A percentile compares a stretch with the other conserved stretches of the same genome.
Conservation (phyloP, 2,888 invertebrate genomes). For the Caenorhabditis sp. region DNA sequence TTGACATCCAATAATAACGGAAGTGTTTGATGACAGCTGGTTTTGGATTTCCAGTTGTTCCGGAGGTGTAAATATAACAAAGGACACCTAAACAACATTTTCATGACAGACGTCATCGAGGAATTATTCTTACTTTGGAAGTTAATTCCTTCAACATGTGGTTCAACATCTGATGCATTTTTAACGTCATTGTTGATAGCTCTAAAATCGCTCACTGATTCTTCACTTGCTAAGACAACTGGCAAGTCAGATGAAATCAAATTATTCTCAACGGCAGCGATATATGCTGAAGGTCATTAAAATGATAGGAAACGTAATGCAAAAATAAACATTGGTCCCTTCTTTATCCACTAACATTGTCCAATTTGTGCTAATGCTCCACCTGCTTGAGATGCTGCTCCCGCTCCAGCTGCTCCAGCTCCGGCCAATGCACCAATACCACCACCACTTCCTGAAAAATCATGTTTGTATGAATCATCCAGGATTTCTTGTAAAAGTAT, state of each 20-base stretch:
- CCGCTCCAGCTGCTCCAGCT: slow-evolving; percentile 57
- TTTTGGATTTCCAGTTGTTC: slow-evolving; percentile 96
- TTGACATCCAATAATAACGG: slow-evolving; percentile 73
- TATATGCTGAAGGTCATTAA: slow-evolving; percentile 62
- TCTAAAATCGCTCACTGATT: slow-evolving; percentile 16
- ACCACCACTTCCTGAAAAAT: slow-evolving; percentile 38
- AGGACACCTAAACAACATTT: no score
- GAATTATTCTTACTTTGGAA: slow-evolving; percentile 47
- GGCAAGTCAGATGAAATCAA: slow-evolving; percentile 47
- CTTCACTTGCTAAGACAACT: slow-evolving; percentile 43
- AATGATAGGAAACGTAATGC: no score
- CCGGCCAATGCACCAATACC: slow-evolving; percentile 51
- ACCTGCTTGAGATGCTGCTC: slow-evolving; percentile 54
- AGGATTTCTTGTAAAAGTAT: no score
- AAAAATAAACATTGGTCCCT: neutral
- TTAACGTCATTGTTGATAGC: slow-evolving; percentile 35
- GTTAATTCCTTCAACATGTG: slow-evolving; percentile 37
- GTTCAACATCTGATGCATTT: slow-evolving; percentile 35
- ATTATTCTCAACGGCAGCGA: slow-evolving; percentile 49
- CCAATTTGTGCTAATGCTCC: slow-evolving; percentile 62
- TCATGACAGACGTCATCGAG: neutral
- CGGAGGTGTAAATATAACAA: slow-evolving; percentile 96
- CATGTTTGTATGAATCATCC: no score
- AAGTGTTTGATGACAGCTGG: slow-evolving; percentile 94
- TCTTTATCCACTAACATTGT: slow-evolving; percentile 40